Conservation (phyloP, 2,113 vertebrate species). For the Dipodomys merriami region DNA sequence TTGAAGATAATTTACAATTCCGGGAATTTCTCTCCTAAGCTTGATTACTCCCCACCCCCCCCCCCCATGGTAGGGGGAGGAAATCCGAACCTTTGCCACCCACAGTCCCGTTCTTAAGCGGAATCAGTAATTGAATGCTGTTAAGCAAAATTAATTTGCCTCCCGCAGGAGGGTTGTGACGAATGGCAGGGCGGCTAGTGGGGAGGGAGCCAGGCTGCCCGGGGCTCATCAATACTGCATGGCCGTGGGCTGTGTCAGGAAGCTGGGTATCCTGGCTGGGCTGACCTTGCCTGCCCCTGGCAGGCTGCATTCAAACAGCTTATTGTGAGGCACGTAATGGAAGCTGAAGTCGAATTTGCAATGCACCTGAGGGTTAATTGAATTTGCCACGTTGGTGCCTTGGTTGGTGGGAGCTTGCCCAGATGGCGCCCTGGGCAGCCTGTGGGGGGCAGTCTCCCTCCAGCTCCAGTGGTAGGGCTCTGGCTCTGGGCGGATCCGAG, state of each 20-base stretch:
- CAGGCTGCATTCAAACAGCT: not conserved
- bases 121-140: constrained; percentile 64
- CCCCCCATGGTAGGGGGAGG: not conserved
- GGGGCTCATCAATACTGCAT: constrained; percentile 67
- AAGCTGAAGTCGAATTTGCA: not conserved
- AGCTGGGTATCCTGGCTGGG: not conserved
- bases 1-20: not conserved
- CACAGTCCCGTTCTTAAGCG: constrained; percentile 17
- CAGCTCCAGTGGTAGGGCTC: too few species aligned
- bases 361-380: not conserved
- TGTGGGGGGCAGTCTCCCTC: not conserved
- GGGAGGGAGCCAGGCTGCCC: constrained; percentile 50
- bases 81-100: not conserved
- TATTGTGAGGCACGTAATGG: not conserved
- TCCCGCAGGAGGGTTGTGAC: constrained; percentile 58
- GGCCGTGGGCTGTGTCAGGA: constrained; percentile 18
- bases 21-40: constrained; percentile 32
- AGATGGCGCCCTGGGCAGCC: not conserved
- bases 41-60: not conserved
- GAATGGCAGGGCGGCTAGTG: constrained; percentile 45
- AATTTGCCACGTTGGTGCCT: not conserved
- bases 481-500: not conserved
- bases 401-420: not conserved
- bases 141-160: constrained; percentile 70
- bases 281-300: constrained; percentile 36